Percentiles rank a stretch among this genome's conserved stretches.
These are phyloP conservation scores for Drosophila birchii DNA, from an alignment of 2,888 invertebrate genomes.

Conservation along the genomic window DNA sequence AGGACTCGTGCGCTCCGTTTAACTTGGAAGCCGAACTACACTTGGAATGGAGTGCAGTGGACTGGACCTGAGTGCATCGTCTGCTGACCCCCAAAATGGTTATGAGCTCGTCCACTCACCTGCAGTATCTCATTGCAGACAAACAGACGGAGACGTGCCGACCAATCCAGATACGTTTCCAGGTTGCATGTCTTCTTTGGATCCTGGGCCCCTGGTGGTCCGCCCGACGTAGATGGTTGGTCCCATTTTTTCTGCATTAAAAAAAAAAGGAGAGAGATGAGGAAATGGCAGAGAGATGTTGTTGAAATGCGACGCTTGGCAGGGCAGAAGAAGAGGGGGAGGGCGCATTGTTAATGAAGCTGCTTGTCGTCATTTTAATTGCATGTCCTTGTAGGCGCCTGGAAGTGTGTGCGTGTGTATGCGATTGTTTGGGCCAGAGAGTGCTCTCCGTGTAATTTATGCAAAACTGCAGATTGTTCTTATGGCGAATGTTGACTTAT, in stretches of 20 bases:
- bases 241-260: constrained; percentile 81
- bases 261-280: not conserved
- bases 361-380: constrained; percentile 53
- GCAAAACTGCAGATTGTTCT: constrained; percentile 46
- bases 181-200: constrained; percentile 85
- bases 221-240: constrained; percentile 82
- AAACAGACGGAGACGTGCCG: constrained; percentile 84
- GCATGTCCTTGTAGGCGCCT: constrained; percentile 35
- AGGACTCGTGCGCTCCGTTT: constrained; percentile 50
- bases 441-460: constrained; percentile 40
- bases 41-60: not conserved
- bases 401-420: constrained; percentile 1
- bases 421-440: constrained; percentile 29
- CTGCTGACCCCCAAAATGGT: constrained; percentile 37
- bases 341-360: constrained; percentile 49
- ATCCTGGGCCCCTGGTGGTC: constrained; percentile 82
- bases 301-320: constrained; percentile 31
- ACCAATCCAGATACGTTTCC: constrained; percentile 85
- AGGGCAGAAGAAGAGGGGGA: constrained; percentile 9
- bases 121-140: constrained; percentile 85
- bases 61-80: not conserved
- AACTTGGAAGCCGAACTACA: constrained; percentile 22
- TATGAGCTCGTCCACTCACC: constrained; percentile 83
- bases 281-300: constrained; percentile 17
- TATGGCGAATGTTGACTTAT: constrained; percentile 37